These are phyloP conservation scores for Perca fluviatilis DNA, from an alignment of 2,113 vertebrate species.

Conservation along the genomic window DNA sequence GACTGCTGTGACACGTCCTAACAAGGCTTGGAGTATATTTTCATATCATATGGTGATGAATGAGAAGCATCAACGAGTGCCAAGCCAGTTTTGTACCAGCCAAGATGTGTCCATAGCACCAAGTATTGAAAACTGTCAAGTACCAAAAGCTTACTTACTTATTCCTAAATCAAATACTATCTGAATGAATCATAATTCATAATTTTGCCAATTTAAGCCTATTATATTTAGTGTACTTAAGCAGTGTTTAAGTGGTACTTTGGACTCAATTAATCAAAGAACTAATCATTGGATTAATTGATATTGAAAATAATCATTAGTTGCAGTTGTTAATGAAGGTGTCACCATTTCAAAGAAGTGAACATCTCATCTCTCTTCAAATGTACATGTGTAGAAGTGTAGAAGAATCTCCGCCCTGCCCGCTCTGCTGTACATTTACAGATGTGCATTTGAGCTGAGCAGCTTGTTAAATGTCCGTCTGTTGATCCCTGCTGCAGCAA, in stretches of 20 bases:
- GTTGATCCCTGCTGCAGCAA: constrained; percentile 11
- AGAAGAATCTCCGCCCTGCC: neutral
- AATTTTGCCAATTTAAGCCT: neutral
- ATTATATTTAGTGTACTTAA: neutral
- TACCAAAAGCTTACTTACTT: neutral
- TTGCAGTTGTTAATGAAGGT: neutral
- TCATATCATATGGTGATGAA: neutral
- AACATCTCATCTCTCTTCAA: neutral
- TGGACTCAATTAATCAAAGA: no score
- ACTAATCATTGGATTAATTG: neutral
- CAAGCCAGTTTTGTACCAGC: no score
- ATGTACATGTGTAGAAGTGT: neutral
- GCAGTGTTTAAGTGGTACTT: no score
- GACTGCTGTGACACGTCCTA: constrained; percentile 36
- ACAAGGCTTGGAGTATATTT: constrained; percentile 5
- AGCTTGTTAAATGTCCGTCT: constrained; percentile 1
- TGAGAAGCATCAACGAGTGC: neutral
- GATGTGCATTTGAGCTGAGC: neutral
- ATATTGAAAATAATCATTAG: neutral
- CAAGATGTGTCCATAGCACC: neutral
- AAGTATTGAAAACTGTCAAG: no score
- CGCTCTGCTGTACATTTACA: neutral
- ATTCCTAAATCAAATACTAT: neutral
- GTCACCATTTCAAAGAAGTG: no score
- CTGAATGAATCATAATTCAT: neutral